These are phyloP conservation scores for Drosophila cognata DNA, from an alignment of 2,888 invertebrate genomes.

Conservation along the genomic window DNA sequence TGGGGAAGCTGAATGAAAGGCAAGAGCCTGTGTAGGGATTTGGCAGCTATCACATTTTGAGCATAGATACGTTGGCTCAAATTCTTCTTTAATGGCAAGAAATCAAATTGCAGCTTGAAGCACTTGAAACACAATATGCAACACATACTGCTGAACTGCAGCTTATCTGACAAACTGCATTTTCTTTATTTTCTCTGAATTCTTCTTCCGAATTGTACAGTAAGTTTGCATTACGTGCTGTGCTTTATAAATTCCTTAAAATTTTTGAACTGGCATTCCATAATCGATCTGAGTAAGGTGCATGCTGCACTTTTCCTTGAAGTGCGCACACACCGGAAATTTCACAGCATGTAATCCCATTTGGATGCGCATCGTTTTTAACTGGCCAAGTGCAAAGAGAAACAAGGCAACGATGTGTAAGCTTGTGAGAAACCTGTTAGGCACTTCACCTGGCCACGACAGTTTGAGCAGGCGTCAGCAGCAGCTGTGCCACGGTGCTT, in stretches of 20 bases:
- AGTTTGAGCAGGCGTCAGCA: conserved; percentile 10
- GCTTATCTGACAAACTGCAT: conserved; percentile 12
- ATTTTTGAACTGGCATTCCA: conserved; percentile 29
- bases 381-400: conserved; percentile 45
- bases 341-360: conserved; percentile 58
- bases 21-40: not conserved
- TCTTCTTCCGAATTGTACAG: conserved; percentile 8
- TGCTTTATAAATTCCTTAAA: not conserved
- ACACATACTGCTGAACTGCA: not conserved
- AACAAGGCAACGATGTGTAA: conserved; percentile 20
- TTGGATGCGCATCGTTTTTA: conserved; percentile 32
- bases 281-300: conserved; percentile 39
- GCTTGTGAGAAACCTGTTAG: conserved; percentile 35
- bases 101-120: not conserved
- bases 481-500: conserved; percentile 13
- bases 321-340: conserved; percentile 42
- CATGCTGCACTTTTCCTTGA: conserved; percentile 22
- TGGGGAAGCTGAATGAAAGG: not conserved
- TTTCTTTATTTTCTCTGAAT: not conserved
- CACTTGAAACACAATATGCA: not conserved
- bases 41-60: not conserved
- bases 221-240: not conserved
- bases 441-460: conserved; percentile 33
- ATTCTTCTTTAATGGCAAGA: not conserved
- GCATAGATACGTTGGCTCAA: not conserved